phyloP scores from a whole-genome alignment of 53 echinoderm and acorn worm genomes.

The Stichopus horrens region DNA sequence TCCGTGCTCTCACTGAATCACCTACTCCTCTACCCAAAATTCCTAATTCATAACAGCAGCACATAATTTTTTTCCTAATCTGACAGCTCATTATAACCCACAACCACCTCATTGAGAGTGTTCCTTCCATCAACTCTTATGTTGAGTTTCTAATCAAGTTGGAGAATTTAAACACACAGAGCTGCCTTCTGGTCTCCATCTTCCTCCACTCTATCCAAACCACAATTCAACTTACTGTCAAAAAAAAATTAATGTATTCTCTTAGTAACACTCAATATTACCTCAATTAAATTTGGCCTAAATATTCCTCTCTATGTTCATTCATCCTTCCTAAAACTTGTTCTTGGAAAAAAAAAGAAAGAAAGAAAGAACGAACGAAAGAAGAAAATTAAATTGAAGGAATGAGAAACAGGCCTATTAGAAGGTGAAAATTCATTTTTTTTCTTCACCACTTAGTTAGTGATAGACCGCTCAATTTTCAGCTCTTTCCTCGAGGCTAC shows the following conservation, averaged over 20 bases:
- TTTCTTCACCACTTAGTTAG: background rate
- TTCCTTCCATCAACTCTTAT: background rate
- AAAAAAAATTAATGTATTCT: background rate
- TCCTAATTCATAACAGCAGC: background rate
- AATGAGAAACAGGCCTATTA: conserved; percentile 37
- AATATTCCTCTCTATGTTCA: background rate
- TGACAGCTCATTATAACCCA: conserved; percentile 36
- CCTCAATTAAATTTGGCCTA: conserved; percentile 40
- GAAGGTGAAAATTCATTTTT: conserved; percentile 18
- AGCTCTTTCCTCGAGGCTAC: background rate
- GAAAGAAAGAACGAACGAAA: background rate
- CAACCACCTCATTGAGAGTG: background rate
- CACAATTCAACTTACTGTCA: background rate
- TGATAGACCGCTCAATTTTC: conserved; percentile 23
- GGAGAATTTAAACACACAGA: background rate
- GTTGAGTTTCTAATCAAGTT: background rate
- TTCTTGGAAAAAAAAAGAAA: conserved; percentile 10
- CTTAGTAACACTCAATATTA: background rate
- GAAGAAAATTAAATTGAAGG: background rate
- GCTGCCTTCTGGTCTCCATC: background rate
- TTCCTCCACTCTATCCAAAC: background rate
- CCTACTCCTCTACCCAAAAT: background rate
- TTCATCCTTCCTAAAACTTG: conserved; percentile 1
- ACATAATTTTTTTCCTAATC: background rate
- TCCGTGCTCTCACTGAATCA: background rate